phyloP scores from a whole-genome alignment of 2,888 invertebrate genomes.

The Amphipoea oculea region DNA sequence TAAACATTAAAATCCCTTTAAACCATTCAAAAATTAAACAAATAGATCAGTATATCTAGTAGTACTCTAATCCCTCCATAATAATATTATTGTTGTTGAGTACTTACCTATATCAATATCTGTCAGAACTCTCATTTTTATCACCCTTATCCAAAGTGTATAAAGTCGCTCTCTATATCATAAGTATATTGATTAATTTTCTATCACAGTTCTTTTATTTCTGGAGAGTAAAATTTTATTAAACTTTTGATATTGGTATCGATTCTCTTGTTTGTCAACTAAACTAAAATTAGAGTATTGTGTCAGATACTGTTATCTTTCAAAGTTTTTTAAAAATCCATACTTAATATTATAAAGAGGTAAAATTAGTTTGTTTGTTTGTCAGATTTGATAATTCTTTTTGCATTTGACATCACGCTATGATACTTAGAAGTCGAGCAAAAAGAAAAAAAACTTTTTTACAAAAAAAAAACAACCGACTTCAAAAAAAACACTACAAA shows the following conservation, averaged over 20 bases:
- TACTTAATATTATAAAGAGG: too few species aligned
- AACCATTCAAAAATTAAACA: neutral
- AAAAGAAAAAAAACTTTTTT: too few species aligned
- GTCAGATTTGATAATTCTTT: too few species aligned
- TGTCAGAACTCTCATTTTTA: constrained; percentile 36
- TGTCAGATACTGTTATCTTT: neutral
- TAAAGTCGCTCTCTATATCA: neutral
- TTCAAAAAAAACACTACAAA: too few species aligned
- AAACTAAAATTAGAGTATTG: neutral
- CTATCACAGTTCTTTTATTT: neutral
- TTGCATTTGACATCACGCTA: too few species aligned
- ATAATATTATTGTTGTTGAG: constrained; percentile 26
- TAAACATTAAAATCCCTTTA: neutral
- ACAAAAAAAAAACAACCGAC: too few species aligned
- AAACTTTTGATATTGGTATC: neutral
- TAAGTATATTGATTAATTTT: neutral
- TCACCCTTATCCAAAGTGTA: constrained; percentile 34
- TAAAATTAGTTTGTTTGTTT: too few species aligned
- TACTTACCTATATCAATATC: constrained; percentile 12
- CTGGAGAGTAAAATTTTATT: too few species aligned
- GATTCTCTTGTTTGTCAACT: neutral
- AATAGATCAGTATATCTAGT: constrained; percentile 32
- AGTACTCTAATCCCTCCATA: constrained; percentile 31
- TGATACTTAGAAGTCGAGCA: too few species aligned
- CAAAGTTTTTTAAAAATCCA: too few species aligned